Evolutionary conservation across 23 tunicate genomes (phyloP).

Genomic region (Corella eumyota): DNA sequence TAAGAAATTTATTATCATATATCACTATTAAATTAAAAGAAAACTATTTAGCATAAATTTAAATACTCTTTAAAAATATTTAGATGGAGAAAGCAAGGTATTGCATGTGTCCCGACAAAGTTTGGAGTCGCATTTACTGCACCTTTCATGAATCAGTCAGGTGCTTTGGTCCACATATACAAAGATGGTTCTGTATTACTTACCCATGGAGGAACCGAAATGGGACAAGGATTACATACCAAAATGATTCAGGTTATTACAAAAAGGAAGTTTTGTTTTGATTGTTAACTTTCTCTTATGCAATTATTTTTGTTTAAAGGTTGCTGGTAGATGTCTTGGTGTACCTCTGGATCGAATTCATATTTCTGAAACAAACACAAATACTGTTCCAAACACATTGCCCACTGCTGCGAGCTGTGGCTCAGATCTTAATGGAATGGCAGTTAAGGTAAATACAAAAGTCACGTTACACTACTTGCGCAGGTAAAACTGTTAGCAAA

Average conservation of each 20-base stretch:
- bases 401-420: constrained; percentile 77
- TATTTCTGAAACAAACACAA: constrained; percentile 69
- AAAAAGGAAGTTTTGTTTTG: too few species aligned
- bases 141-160: constrained; percentile 79
- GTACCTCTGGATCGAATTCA: constrained; percentile 43
- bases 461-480: too few species aligned
- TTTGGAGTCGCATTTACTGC: constrained; percentile 20
- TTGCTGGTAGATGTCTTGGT: constrained; percentile 70
- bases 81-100: constrained; percentile 43
- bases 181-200: constrained; percentile 69
- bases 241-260: constrained; percentile 96
- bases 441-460: constrained; percentile 89
- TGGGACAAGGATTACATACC: constrained; percentile 97
- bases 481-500: too few species aligned
- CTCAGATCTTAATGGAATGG: constrained; percentile 82
- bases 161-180: constrained; percentile 77
- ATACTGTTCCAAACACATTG: constrained; percentile 71
- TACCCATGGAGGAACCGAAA: constrained; percentile 91
- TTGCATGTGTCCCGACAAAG: constrained; percentile 34
- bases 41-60: too few species aligned
- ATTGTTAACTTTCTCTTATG: too few species aligned
- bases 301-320: constrained; percentile 29
- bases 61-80: too few species aligned
- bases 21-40: too few species aligned
- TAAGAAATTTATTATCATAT: too few species aligned